Evolutionary conservation across 2,888 invertebrate genomes (phyloP).

Genomic region (Galeopsomyia nigrocyanea): DNA sequence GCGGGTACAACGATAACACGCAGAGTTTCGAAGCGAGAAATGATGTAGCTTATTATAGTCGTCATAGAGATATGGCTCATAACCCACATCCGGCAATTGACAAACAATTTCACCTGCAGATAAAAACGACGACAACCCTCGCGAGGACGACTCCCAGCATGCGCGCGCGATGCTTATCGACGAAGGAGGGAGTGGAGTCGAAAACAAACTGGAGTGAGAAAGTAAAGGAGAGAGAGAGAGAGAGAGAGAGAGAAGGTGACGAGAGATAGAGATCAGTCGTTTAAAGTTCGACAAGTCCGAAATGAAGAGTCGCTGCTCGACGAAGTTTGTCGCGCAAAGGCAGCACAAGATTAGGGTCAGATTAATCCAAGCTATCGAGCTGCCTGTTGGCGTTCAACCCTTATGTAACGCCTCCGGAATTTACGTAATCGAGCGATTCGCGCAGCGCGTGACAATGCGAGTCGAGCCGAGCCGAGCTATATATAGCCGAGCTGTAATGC

Average conservation of each 20-base stretch:
- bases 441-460: too few species aligned
- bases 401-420: constrained; percentile 19
- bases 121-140: constrained; percentile 8
- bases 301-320: constrained; percentile 51
- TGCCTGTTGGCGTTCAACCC: constrained; percentile 25
- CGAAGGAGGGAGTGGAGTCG: not conserved
- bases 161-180: constrained; percentile 20
- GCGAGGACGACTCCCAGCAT: constrained; percentile 5
- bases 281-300: constrained; percentile 54
- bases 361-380: constrained; percentile 40
- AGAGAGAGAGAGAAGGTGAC: constrained; percentile 41
- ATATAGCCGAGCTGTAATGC: not conserved
- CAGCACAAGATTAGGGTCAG: constrained; percentile 46
- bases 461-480: not conserved
- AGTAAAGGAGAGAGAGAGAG: constrained; percentile 36
- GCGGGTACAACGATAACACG: too few species aligned
- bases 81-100: too few species aligned
- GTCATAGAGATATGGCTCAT: too few species aligned
- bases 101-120: not conserved
- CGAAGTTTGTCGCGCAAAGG: constrained; percentile 39
- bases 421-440: constrained; percentile 38
- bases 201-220: not conserved
- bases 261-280: constrained; percentile 52
- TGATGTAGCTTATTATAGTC: too few species aligned
- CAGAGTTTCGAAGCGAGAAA: too few species aligned